A percentile compares a stretch with the other conserved stretches of the same genome.
Evolutionary conservation across 2,113 vertebrate species (phyloP).

Genomic region (Gobius niger): DNA sequence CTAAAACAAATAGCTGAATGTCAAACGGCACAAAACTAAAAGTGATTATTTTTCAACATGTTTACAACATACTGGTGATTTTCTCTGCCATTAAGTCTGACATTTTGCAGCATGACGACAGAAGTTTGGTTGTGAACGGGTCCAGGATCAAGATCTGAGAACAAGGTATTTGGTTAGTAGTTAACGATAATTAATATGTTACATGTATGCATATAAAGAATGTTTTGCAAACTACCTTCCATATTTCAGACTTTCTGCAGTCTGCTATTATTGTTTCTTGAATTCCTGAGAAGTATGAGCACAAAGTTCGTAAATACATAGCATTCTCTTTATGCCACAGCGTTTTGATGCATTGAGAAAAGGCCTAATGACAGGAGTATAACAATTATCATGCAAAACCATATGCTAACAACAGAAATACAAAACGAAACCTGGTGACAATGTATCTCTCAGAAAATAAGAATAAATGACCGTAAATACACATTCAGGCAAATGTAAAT

Average conservation of each 20-base stretch:
- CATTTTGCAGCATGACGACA: slow-evolving; percentile 96
- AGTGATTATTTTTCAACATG: neutral
- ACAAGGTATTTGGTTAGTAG: neutral
- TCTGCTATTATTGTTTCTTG: slow-evolving; percentile 76
- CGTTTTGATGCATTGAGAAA: neutral
- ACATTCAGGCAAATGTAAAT: neutral
- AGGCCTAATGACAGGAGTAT: too few relatives aligned
- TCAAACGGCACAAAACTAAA: neutral
- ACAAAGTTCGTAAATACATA: neutral
- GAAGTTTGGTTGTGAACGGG: slow-evolving; percentile 89
- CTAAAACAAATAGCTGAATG: slow-evolving; percentile 66
- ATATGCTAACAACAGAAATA: neutral
- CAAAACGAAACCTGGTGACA: neutral
- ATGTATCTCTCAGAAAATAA: neutral
- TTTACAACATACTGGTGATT: slow-evolving; percentile 76
- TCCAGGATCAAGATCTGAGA: slow-evolving; percentile 92
- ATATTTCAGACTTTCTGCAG: slow-evolving; percentile 75
- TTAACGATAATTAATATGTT: neutral
- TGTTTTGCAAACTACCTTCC: slow-evolving; percentile 70
- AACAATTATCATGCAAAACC: too few relatives aligned
- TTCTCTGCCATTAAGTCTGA: slow-evolving; percentile 88
- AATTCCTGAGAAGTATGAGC: slow-evolving; percentile 59
- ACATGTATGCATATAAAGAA: neutral
- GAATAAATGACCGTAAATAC: neutral
- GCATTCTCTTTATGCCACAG: neutral